Evolutionary conservation across 2,888 invertebrate genomes (phyloP).

Genomic region (Cephalotes varians): DNA sequence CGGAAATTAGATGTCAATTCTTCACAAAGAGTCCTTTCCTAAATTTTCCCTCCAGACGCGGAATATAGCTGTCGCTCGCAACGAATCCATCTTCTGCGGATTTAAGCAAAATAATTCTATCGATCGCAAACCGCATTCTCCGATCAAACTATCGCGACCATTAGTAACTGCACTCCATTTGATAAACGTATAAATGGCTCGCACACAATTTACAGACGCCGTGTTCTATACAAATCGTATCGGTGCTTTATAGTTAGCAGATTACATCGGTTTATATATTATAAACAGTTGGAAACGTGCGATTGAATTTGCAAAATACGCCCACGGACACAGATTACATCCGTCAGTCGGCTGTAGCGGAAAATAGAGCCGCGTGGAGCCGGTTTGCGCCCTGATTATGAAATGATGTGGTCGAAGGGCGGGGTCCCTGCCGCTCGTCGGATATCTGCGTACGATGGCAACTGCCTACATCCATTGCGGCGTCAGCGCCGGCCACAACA

Average conservation of each 20-base stretch:
- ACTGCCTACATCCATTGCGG: conserved; percentile 81
- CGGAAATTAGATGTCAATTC: conserved; percentile 54
- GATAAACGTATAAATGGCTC: conserved; percentile 53
- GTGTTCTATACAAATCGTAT: conserved; percentile 45
- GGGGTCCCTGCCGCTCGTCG: conserved; percentile 68
- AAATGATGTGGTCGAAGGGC: conserved; percentile 76
- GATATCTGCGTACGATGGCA: conserved; percentile 75
- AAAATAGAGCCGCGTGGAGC: conserved; percentile 78
- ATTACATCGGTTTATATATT: conserved; percentile 51
- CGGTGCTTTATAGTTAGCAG: conserved; percentile 42
- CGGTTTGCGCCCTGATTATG: conserved; percentile 83
- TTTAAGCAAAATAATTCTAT: conserved; percentile 46
- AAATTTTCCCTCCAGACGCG: conserved; percentile 22
- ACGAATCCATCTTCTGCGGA: background rate
- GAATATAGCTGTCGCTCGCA: conserved; percentile 19
- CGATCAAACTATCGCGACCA: conserved; percentile 51
- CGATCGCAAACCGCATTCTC: conserved; percentile 45
- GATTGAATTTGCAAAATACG: conserved; percentile 70
- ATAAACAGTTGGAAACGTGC: conserved; percentile 53
- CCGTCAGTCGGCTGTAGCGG: conserved; percentile 70
- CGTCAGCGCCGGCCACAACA: conserved; percentile 81
- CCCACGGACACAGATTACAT: conserved; percentile 69
- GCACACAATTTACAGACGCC: conserved; percentile 47
- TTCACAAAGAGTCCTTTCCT: conserved; percentile 41
- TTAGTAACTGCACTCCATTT: conserved; percentile 51